Evolutionary conservation across 2,797 vertebrate genomes (phyloP).

Genomic region (Pterois miles): DNA sequence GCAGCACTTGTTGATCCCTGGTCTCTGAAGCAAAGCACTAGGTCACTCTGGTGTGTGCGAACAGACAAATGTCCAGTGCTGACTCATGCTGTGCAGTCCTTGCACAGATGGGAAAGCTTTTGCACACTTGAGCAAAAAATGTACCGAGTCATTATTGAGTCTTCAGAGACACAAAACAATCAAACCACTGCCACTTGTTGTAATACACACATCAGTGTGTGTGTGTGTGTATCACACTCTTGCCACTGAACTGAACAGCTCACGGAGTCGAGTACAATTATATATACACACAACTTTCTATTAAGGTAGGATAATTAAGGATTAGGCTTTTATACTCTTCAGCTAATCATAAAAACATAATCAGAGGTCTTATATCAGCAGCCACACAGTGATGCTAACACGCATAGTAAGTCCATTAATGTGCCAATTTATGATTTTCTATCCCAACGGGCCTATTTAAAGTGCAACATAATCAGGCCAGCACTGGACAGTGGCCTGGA

Average conservation of each 20-base stretch:
- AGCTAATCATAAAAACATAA: neutral
- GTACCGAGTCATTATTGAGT: conserved; percentile 25
- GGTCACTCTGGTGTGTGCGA: conserved; percentile 43
- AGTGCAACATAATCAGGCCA: conserved; percentile 20
- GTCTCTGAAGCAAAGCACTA: conserved; percentile 20
- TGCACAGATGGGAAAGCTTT: conserved; percentile 47
- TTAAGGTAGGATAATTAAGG: neutral
- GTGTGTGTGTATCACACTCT: neutral
- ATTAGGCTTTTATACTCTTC: neutral
- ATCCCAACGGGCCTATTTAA: conserved; percentile 9
- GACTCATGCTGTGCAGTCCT: conserved; percentile 50
- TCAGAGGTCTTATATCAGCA: neutral
- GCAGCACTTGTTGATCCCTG: conserved; percentile 50
- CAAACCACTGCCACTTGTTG: conserved; percentile 8
- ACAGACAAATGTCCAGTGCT: conserved; percentile 49
- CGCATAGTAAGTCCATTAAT: neutral
- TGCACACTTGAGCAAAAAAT: conserved; percentile 28
- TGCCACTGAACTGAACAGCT: neutral
- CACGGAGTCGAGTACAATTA: neutral
- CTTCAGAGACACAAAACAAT: conserved; percentile 28
- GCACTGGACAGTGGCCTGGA: conserved; percentile 52
- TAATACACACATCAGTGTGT: conserved; percentile 14
- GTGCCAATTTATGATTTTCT: conserved; percentile 20
- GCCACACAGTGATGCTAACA: neutral
- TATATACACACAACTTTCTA: neutral